These are phyloP conservation scores for Chrysodeixis includens DNA, from an alignment of 2,888 invertebrate genomes.

Conservation along the genomic window DNA sequence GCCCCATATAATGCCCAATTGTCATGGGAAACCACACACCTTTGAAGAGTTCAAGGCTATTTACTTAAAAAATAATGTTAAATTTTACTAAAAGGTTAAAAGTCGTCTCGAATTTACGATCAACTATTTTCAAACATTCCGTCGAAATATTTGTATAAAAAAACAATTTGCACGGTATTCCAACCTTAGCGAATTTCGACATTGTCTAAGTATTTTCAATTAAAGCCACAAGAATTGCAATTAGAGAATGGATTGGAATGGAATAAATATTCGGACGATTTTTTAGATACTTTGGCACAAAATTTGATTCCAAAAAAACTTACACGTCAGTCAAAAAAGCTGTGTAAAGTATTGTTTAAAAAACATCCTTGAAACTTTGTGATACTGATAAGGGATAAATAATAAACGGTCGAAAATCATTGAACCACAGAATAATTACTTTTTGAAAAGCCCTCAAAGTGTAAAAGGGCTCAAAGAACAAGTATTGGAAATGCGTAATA, in stretches of 20 bases:
- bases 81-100: not conserved
- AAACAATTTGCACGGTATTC: not conserved
- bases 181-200: not conserved
- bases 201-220: not conserved
- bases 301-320: no score
- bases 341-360: no score
- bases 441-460: conserved; percentile 29
- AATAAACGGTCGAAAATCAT: conserved; percentile 27
- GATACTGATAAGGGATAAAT: conserved; percentile 10
- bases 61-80: not conserved
- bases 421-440: conserved; percentile 37
- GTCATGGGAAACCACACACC: conserved; percentile 1
- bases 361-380: no score
- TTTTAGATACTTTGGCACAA: no score
- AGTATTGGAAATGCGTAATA: conserved; percentile 27
- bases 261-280: no score
- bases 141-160: not conserved
- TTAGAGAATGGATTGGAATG: not conserved
- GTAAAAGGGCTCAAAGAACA: conserved; percentile 16
- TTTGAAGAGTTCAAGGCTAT: not conserved
- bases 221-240: not conserved
- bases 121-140: conserved; percentile 6
- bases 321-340: no score
- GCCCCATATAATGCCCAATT: not conserved
- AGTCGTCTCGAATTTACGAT: not conserved